phyloP scores from a whole-genome alignment of 2,888 invertebrate genomes.

The Meteorus colon region DNA sequence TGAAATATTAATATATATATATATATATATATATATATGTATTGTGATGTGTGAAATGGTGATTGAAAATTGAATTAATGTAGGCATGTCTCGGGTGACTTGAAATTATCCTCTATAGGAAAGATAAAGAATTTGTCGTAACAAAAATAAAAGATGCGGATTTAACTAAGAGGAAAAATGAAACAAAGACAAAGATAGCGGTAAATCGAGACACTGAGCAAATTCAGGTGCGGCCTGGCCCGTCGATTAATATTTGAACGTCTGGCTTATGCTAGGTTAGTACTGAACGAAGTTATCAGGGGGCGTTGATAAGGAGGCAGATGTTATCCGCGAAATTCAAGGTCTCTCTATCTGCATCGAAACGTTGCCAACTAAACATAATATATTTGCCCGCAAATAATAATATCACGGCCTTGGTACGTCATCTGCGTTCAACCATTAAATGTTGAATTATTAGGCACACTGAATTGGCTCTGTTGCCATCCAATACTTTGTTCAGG shows the following conservation, averaged over 20 bases:
- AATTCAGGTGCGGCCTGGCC: conserved; percentile 68
- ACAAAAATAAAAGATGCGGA: background rate
- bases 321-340: conserved; percentile 73
- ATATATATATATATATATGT: no score
- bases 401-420: conserved; percentile 71
- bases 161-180: conserved; percentile 32
- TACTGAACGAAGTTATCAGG: conserved; percentile 68
- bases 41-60: background rate
- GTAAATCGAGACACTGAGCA: conserved; percentile 56
- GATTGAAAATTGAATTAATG: background rate
- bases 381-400: conserved; percentile 70
- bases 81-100: background rate
- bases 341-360: conserved; percentile 66
- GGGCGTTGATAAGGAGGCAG: conserved; percentile 70
- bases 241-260: conserved; percentile 71
- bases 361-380: conserved; percentile 71
- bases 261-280: conserved; percentile 73
- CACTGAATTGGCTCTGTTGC: conserved; percentile 58
- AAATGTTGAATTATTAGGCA: conserved; percentile 66
- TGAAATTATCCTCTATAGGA: conserved; percentile 24
- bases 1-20: no score
- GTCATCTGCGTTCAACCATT: conserved; percentile 64
- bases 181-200: conserved; percentile 37
- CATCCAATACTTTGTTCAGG: background rate
- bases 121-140: background rate